These are phyloP conservation scores for Platycnemis pennipes DNA, from an alignment of 2,888 invertebrate species.

Conservation along the genomic window DNA sequence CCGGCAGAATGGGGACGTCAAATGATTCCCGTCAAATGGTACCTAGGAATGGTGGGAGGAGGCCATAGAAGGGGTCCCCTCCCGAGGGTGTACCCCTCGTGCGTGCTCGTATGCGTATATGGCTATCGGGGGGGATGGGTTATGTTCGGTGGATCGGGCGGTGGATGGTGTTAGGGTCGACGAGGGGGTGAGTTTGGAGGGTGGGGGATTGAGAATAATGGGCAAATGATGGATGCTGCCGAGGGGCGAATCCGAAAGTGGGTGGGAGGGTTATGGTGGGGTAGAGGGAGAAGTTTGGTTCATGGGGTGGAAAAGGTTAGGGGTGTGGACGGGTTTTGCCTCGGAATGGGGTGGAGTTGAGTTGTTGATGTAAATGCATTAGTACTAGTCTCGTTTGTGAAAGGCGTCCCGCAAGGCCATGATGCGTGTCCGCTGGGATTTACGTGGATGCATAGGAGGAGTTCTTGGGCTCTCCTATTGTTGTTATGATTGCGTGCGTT, in stretches of 20 bases:
- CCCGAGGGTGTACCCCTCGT: not conserved
- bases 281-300: not conserved
- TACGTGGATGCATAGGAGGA: not conserved
- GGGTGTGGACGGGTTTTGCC: not conserved
- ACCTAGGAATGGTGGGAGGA: not conserved
- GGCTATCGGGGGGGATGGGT: not conserved
- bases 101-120: not conserved
- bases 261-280: not conserved
- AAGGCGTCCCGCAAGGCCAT: conserved; percentile 26
- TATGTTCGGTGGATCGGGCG: not conserved
- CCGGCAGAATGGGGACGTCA: not conserved
- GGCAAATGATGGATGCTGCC: conserved; percentile 63
- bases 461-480: not conserved
- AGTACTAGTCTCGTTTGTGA: conserved; percentile 35
- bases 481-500: not conserved
- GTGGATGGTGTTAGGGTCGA: not conserved
- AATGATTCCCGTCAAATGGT: not conserved
- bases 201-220: not conserved
- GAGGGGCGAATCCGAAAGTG: not conserved
- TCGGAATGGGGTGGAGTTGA: not conserved
- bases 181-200: not conserved
- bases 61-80: not conserved
- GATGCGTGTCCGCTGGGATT: conserved; percentile 33
- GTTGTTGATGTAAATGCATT: conserved; percentile 37
- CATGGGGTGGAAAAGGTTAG: conserved; percentile 7